Percentiles rank a stretch among this genome's conserved stretches.
Conservation (phyloP, 2,113 vertebrate genomes). For the Numida meleagris region DNA sequence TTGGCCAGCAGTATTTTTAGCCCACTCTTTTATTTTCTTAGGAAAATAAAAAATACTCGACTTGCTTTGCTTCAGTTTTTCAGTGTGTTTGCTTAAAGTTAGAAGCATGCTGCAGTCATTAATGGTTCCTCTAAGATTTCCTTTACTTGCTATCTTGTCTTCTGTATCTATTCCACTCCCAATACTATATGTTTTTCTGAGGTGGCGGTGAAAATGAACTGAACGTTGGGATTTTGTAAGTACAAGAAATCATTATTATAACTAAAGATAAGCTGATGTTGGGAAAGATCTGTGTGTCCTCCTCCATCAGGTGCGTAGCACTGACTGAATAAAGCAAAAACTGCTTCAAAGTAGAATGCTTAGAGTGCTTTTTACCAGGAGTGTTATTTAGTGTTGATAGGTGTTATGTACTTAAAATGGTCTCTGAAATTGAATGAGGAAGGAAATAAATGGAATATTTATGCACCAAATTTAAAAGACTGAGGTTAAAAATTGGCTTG, state of each 20-base stretch:
- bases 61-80: neutral
- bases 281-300: accelerated
- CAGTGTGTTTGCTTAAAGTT: neutral
- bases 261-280: neutral
- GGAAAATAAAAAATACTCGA: neutral
- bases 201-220: neutral
- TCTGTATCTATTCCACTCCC: neutral
- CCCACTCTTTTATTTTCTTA: neutral
- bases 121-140: neutral
- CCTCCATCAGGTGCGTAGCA: neutral
- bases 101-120: neutral
- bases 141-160: neutral
- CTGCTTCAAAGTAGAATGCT: slow-evolving; percentile 5
- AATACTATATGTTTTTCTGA: neutral
- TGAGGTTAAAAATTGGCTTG: slow-evolving; percentile 7
- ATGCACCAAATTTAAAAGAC: neutral
- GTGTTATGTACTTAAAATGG: slow-evolving; percentile 8
- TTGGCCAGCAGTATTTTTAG: neutral
- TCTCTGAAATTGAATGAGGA: slow-evolving; percentile 23
- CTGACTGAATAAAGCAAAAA: neutral
- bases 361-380: slow-evolving; percentile 10
- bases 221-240: neutral
- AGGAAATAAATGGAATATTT: neutral
- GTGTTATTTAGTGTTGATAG: slow-evolving; percentile 25
- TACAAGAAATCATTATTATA: neutral